phyloP scores from a whole-genome alignment of 2,113 vertebrate species.

The Phyllopteryx taeniolatus region DNA sequence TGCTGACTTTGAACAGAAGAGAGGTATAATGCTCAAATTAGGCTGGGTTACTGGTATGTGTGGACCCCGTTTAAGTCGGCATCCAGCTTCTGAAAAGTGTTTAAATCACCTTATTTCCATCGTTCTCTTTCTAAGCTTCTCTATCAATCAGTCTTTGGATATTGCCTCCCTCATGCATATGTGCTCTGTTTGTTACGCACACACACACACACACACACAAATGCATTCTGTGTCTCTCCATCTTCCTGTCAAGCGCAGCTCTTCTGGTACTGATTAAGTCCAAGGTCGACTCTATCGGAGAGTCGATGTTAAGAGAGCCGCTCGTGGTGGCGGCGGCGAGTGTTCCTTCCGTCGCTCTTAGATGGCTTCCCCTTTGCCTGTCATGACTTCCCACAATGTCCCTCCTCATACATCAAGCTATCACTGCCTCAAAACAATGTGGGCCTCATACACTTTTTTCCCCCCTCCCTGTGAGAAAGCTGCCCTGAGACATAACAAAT shows the following conservation, averaged over 20 bases:
- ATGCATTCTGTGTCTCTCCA: slow-evolving; percentile 45
- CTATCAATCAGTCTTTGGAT: background rate
- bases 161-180: background rate
- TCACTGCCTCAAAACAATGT: slow-evolving; percentile 47
- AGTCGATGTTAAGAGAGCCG: slow-evolving; percentile 54
- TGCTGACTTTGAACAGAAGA: no score
- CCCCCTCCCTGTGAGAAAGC: slow-evolving; percentile 37
- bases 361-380: slow-evolving; percentile 57
- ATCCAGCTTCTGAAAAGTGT: background rate
- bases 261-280: slow-evolving; percentile 70
- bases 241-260: slow-evolving; percentile 59
- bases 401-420: slow-evolving; percentile 64
- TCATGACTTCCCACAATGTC: slow-evolving; percentile 62
- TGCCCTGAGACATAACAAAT: slow-evolving; percentile 64
- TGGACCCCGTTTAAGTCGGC: no score
- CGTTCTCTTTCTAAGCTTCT: background rate
- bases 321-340: slow-evolving; percentile 60
- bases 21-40: background rate
- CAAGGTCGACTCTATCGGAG: slow-evolving; percentile 65
- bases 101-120: background rate
- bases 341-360: slow-evolving; percentile 56
- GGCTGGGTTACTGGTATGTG: background rate
- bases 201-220: slow-evolving; percentile 6
- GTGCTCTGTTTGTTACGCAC: background rate
- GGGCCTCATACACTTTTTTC: slow-evolving; percentile 37